Evolutionary conservation across 64 coral and sea anemone genomes (phyloP), one percentile per base, ranked within the genome.

Genomic region (Montipora efflorescens): DNA sequence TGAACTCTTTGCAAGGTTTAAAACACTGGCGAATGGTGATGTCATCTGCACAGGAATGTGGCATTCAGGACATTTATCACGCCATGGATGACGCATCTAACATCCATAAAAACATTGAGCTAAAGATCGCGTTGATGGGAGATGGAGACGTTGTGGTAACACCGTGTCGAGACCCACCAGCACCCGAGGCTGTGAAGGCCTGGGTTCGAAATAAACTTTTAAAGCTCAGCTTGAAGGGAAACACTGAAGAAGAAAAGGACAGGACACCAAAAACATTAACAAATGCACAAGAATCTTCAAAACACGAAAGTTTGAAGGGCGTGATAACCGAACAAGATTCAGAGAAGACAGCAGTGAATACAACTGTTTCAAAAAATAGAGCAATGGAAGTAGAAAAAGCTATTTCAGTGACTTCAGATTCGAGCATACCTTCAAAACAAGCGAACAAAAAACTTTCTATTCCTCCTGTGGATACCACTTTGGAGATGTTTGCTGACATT

Each of bases 61-160:
- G 83, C 15, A 47, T 76, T 59, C 82, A 67, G 5, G 62, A 80
- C 7, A 83, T 79, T 51, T 91, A 78, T 21, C 93, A 91, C 58
- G 58, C 82, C 59, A 23, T 78, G 62, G 83, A 72, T 18, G 98
- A 87, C 89, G 84, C 67, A 19, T 21, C 61, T 23, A 66, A 82
- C 53, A 68, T 96, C 3, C 79, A 92, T 44, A 87, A 88, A 44
- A 96, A 93, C 64, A 59, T 79, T 1, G 83, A 92, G 19, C 79
- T 99, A 15, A 94, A 90, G 58, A 87, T 99, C 21, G 92, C 95
- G 14, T 86, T 99, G 12, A 90, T 95, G 80, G 90, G 92, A 62
- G 98, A 99, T 28, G 71, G 48, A 64, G 45, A 82, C 0, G n/a
- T 86, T 7, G 77, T 93, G 44, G 64, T 99, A 43, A 96, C 98